These are phyloP conservation scores for Crotalus helleri DNA, from an alignment of 2,113 vertebrate species.

Conservation along the genomic window DNA sequence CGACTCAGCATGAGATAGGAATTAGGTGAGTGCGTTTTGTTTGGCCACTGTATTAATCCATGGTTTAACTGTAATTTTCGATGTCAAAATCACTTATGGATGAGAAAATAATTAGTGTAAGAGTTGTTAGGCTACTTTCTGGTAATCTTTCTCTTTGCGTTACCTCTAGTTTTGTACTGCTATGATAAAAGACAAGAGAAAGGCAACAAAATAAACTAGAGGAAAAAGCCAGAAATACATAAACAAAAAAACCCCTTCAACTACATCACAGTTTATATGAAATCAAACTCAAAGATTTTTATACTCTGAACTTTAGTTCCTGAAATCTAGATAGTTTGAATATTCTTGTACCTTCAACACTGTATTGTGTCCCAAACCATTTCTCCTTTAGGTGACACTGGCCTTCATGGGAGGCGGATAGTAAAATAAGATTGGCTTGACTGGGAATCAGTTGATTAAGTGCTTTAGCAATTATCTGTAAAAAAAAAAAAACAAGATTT, in stretches of 20 bases:
- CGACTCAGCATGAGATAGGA: not conserved
- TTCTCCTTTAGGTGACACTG: conserved; percentile 85
- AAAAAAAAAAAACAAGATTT: conserved; percentile 4
- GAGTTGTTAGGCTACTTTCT: not conserved
- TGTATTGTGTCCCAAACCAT: conserved; percentile 96
- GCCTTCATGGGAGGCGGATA: conserved; percentile 92
- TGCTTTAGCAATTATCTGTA: conserved; percentile 85
- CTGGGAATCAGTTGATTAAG: conserved; percentile 84
- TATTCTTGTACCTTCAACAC: conserved; percentile 79
- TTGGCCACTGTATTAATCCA: not conserved
- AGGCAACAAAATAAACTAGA: not conserved
- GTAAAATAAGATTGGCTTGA: conserved; percentile 87
- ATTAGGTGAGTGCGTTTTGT: not conserved
- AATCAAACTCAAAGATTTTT: not conserved
- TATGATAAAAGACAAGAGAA: not conserved
- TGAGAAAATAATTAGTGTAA: not conserved
- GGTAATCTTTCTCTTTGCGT: not conserved
- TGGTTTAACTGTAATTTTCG: not conserved
- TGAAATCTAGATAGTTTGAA: not conserved
- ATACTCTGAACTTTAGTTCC: not conserved
- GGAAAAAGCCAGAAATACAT: not conserved
- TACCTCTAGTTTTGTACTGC: not conserved
- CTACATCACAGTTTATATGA: not conserved
- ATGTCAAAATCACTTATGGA: not conserved
- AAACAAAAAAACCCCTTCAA: not conserved